Conservation (phyloP, 2,113 vertebrate species). For the Neogobius melanostomus region DNA sequence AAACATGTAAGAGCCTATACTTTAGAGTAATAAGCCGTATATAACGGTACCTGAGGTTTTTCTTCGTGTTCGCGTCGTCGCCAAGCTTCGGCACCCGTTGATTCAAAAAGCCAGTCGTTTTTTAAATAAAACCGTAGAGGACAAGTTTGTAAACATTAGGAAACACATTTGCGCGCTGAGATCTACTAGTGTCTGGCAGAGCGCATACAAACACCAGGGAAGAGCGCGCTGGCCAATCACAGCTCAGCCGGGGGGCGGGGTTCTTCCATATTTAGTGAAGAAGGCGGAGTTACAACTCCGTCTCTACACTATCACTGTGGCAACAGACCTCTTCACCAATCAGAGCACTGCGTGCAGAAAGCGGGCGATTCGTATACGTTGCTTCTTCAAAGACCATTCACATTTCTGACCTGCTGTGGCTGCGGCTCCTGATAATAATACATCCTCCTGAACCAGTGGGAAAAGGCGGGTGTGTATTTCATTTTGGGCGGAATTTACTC, state of each 20-base stretch:
- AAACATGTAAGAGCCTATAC: conserved; percentile 28
- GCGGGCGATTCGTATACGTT: conserved; percentile 79
- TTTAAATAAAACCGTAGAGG: conserved; percentile 57
- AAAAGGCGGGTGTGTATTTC: conserved; percentile 68
- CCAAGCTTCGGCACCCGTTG: conserved; percentile 3
- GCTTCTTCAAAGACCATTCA: conserved; percentile 70
- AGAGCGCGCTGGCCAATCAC: conserved; percentile 69
- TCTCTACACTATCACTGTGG: conserved; percentile 75
- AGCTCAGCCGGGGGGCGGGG: conserved; percentile 37
- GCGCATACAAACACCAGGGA: conserved; percentile 75
- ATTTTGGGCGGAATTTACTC: conserved; percentile 54
- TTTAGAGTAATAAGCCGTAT: conserved; percentile 49
- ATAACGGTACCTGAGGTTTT: conserved; percentile 49
- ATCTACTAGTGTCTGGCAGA: conserved; percentile 36
- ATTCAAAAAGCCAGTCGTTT: conserved; percentile 29
- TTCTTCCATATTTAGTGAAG: conserved; percentile 62
- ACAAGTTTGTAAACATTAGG: conserved; percentile 50
- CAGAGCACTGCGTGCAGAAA: conserved; percentile 56
- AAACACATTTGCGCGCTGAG: conserved; percentile 78
- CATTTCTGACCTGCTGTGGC: conserved; percentile 51
- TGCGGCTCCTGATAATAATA: too few species aligned
- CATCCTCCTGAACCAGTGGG: conserved; percentile 29
- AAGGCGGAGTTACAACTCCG: conserved; percentile 58
- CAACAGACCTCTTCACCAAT: conserved; percentile 73
- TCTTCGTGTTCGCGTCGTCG: conserved; percentile 37